phyloP scores from a whole-genome alignment of 2,797 vertebrate species.

The Odontamblyopus rebecca region DNA sequence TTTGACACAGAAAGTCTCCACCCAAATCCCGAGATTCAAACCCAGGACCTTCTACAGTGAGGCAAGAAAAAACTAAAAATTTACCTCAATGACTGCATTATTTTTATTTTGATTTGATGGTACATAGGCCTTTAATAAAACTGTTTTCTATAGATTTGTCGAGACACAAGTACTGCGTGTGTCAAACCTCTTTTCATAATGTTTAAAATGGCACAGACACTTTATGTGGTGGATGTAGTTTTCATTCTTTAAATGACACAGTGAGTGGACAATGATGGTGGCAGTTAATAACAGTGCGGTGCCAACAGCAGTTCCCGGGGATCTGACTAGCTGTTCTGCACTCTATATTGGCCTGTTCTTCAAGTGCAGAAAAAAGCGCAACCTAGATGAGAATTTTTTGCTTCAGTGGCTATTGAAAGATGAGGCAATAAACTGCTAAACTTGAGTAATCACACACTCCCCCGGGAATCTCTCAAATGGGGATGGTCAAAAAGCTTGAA shows the following conservation, averaged over 20 bases:
- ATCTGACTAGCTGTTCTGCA: slow-evolving; percentile 86
- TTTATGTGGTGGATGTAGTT: slow-evolving; percentile 58
- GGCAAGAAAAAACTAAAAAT: too few species aligned
- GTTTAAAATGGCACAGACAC: slow-evolving; percentile 58
- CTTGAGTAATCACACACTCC: slow-evolving; percentile 99
- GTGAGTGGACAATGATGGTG: slow-evolving; percentile 68
- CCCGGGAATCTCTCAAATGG: slow-evolving; percentile 94
- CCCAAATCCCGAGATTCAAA: too few species aligned
- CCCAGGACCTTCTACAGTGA: too few species aligned
- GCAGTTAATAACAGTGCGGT: slow-evolving; percentile 72
- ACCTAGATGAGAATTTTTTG: slow-evolving; percentile 99
- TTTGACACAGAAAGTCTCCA: too few species aligned
- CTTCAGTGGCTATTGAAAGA: slow-evolving; percentile 99
- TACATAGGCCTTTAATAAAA: background rate
- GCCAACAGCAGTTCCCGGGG: slow-evolving; percentile 81
- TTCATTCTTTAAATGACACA: slow-evolving; percentile 67
- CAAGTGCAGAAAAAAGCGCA: slow-evolving; percentile 85
- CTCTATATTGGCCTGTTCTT: slow-evolving; percentile 95
- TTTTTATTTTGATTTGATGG: background rate
- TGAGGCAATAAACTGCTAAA: slow-evolving; percentile 99
- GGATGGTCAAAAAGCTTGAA: slow-evolving; percentile 98
- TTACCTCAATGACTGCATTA: too few species aligned
- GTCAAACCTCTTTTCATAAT: slow-evolving; percentile 17
- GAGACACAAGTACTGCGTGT: background rate
- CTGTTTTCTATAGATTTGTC: background rate